Evolutionary conservation across 2,113 vertebrate genomes (phyloP).

Genomic region (Dipodomys spectabilis): DNA sequence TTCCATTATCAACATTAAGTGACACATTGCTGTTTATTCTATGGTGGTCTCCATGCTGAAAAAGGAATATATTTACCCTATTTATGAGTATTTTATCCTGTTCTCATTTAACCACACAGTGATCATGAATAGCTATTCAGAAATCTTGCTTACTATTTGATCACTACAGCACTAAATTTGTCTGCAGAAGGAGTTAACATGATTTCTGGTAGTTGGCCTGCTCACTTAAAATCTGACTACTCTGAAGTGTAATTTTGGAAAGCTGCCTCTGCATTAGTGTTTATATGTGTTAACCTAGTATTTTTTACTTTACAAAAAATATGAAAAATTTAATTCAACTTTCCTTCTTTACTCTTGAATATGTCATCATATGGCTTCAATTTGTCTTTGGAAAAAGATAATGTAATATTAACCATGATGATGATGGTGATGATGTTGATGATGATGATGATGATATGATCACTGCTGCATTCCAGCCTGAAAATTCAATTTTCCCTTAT

Average conservation of each 20-base stretch:
- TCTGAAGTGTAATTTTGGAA: neutral
- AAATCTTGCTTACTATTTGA: neutral
- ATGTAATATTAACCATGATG: too few species aligned
- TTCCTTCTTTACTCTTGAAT: neutral
- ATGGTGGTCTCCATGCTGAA: neutral
- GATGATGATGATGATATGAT: too few species aligned
- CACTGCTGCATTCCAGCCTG: neutral
- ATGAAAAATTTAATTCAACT: neutral
- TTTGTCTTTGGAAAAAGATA: neutral
- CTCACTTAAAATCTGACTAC: neutral
- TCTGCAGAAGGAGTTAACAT: neutral
- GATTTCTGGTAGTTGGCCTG: neutral
- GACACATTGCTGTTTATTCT: neutral
- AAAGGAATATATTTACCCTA: neutral
- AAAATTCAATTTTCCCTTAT: neutral
- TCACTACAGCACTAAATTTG: neutral
- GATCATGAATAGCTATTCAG: neutral
- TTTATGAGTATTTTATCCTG: neutral
- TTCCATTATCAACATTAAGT: neutral
- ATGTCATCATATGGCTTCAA: neutral
- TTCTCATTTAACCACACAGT: neutral
- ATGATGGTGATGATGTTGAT: too few species aligned
- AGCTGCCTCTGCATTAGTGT: neutral
- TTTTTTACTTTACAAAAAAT: constrained; percentile 3
- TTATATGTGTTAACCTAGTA: neutral